Evolutionary conservation across 2,113 vertebrate genomes (phyloP), one percentile per base, ranked within the genome.

Genomic region (Ammodytes dubius): DNA sequence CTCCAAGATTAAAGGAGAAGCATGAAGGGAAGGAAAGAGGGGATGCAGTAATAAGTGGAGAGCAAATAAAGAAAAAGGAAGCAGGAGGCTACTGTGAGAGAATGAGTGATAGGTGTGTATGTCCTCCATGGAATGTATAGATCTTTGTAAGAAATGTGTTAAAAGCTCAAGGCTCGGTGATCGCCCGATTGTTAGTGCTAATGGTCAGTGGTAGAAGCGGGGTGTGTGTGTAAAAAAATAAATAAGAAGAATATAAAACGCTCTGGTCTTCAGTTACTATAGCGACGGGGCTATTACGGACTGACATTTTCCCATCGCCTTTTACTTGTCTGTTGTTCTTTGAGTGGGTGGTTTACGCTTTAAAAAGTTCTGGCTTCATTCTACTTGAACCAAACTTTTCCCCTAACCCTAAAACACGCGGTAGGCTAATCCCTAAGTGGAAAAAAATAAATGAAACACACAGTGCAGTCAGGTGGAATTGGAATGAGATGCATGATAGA

Each of bases 211-310:
- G 61, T 78, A 77, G 65, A 85, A 75, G 64, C 70, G 77, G 71
- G 27, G 49, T 77, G 81, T 42, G 49, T 77, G 81, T 78, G 80
- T 75, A 83, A 76, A 65, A 76, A 74, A 45, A 79, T n/a, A 27
- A 84, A 70, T 27, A 27, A 27, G 27, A 27, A 27, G 27, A 27
- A 27, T 27, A 27, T 27, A 27, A 27, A 27, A 27, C 27, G 27
- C 27, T 27, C 4, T 1, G 77, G 59, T 69, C 80, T 78, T 66
- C 56, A 27, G 92, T 93, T 91, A 84, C 92, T 84, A 92, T 91
- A 83, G 85, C 15, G 63, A 93, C 85, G 0, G 70, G 53, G 58
- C 79, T 82, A 78, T 89, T 90, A 84, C 73, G 66, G 84, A 81
- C 84, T 77, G 59, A 82, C 79, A 88, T 87, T 88, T 84, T 63